These are phyloP conservation scores for Oophaga sylvatica DNA, from an alignment of 2,797 vertebrate species.

Conservation along the genomic window DNA sequence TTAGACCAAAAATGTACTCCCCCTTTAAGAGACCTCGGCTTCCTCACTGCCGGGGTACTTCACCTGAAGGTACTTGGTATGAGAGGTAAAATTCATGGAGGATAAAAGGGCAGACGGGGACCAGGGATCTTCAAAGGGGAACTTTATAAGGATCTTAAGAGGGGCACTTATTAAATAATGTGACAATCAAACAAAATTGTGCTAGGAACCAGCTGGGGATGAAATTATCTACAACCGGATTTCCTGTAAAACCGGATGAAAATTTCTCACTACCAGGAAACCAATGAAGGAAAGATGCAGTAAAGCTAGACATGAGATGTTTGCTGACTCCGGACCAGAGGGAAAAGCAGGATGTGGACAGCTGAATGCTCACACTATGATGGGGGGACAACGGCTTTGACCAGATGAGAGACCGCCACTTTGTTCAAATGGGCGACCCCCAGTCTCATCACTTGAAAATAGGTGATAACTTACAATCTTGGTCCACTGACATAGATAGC, in stretches of 20 bases:
- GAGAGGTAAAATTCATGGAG: too few relatives aligned
- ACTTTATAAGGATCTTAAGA: neutral
- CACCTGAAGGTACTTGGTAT: neutral
- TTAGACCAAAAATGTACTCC: too few relatives aligned
- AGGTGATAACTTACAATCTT: too few relatives aligned
- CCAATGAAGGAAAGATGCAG: neutral
- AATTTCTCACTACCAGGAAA: slow-evolving; percentile 18
- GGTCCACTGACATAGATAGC: too few relatives aligned
- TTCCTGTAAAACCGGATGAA: slow-evolving; percentile 28
- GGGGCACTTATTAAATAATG: neutral
- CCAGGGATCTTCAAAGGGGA: neutral
- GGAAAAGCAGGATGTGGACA: neutral
- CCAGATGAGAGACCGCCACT: too few relatives aligned
- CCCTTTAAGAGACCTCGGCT: too few relatives aligned
- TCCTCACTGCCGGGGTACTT: neutral
- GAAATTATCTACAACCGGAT: neutral
- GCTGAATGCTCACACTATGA: too few relatives aligned
- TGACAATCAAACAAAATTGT: neutral
- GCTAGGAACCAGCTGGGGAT: neutral
- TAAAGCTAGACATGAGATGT: neutral
- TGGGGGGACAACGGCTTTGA: too few relatives aligned
- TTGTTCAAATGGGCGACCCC: too few relatives aligned
- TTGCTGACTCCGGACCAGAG: neutral
- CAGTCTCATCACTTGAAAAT: too few relatives aligned
- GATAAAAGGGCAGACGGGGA: neutral